Conservation (phyloP, 2,113 vertebrate species). For the Galeopterus variegatus region DNA sequence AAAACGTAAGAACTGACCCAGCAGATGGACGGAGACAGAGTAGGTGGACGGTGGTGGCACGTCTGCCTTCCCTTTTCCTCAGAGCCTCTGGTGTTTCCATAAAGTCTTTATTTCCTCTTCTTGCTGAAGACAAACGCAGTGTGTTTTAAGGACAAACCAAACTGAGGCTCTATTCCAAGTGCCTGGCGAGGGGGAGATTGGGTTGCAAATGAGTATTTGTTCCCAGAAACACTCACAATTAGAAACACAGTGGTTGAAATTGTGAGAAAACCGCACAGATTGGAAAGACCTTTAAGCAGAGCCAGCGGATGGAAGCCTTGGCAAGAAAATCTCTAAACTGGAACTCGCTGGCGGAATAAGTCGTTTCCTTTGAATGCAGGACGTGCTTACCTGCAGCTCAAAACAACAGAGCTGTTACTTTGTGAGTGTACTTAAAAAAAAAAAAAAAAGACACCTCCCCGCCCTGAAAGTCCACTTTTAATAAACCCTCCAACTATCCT, state of each 20-base stretch:
- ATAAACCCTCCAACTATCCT: fast-evolving
- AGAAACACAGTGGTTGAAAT: not conserved
- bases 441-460: too few species aligned
- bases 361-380: not conserved
- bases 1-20: not conserved
- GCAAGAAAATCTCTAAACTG: too few species aligned
- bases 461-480: not conserved
- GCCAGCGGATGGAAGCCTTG: not conserved
- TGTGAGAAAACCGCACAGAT: fast-evolving
- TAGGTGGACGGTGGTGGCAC: too few species aligned
- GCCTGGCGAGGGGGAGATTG: too few species aligned
- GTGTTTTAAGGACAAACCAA: not conserved
- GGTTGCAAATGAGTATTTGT: too few species aligned
- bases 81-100: fast-evolving
- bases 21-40: fast-evolving
- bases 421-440: not conserved
- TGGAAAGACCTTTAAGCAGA: not conserved
- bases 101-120: not conserved
- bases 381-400: fast-evolving
- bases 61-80: too few species aligned
- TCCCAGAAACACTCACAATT: not conserved
- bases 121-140: not conserved
- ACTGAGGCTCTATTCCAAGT: fast-evolving
- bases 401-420: not conserved
- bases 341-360: fast-evolving